phyloP scores from a whole-genome alignment of 1,140 invertebrate genomes.

The Tetramorium simillimum region DNA sequence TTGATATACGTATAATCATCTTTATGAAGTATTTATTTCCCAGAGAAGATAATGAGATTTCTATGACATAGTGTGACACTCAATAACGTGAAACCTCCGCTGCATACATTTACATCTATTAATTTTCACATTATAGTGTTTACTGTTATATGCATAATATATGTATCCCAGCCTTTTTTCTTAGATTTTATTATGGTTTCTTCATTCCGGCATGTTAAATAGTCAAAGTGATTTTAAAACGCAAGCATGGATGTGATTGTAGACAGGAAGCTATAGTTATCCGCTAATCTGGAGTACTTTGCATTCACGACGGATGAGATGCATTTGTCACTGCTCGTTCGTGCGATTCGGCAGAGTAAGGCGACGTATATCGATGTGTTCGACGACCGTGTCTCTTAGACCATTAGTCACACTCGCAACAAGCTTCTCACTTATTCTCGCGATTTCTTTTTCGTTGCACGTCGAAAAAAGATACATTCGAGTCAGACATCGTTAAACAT shows the following conservation, averaged over 20 bases:
- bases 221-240: constrained; percentile 23
- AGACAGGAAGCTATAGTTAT: constrained; percentile 11
- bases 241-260: not conserved
- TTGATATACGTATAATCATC: too few relatives aligned
- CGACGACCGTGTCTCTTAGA: constrained; percentile 28
- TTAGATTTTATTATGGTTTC: not conserved
- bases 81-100: too few relatives aligned
- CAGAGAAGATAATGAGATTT: too few relatives aligned
- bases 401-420: constrained; percentile 68
- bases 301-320: constrained; percentile 44
- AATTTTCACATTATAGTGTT: not conserved
- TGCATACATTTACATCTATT: not conserved
- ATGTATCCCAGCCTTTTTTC: not conserved
- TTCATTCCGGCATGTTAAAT: not conserved
- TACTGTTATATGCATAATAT: too few relatives aligned
- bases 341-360: constrained; percentile 39
- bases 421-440: constrained; percentile 45
- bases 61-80: too few relatives aligned
- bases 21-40: too few relatives aligned
- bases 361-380: constrained; percentile 60
- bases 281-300: constrained; percentile 39
- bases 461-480: constrained; percentile 26
- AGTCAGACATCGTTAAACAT: not conserved
- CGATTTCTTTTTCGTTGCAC: constrained; percentile 9
- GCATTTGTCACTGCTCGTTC: constrained; percentile 62